Evolutionary conservation across 2,888 invertebrate genomes (phyloP).

Genomic region (Caenorhabditis parvicauda): DNA sequence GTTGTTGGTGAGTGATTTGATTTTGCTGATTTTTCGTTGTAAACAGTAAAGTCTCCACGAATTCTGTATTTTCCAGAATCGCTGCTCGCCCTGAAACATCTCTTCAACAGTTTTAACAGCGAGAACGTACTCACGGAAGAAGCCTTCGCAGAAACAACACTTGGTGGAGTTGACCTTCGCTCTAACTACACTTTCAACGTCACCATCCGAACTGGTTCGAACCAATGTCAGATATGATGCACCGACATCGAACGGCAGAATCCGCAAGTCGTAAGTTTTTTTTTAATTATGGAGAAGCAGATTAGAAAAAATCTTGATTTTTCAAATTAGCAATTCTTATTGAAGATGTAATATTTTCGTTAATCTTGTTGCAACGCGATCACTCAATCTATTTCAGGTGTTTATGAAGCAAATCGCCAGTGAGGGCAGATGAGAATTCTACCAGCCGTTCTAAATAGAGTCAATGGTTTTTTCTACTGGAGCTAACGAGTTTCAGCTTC

Average conservation of each 20-base stretch:
- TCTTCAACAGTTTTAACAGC: conserved; percentile 81
- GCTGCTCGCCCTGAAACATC: conserved; percentile 85
- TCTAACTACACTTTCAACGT: conserved; percentile 85
- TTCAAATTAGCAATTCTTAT: too few relatives aligned
- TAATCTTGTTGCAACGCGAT: too few relatives aligned
- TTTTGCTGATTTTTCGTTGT: conserved; percentile 3
- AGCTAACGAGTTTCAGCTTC: too few relatives aligned
- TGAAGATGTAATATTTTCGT: too few relatives aligned
- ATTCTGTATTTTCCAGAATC: conserved; percentile 65
- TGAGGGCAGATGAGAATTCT: too few relatives aligned
- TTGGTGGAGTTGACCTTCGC: conserved; percentile 64
- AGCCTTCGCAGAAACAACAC: conserved; percentile 72
- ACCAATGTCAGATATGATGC: conserved; percentile 97
- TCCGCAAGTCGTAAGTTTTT: conserved; percentile 75
- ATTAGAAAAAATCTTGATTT: background rate
- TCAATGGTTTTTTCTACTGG: too few relatives aligned
- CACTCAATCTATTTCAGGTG: too few relatives aligned
- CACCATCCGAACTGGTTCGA: conserved; percentile 85
- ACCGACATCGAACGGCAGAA: conserved; percentile 87
- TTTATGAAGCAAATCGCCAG: too few relatives aligned
- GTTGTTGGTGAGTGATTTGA: conserved; percentile 47
- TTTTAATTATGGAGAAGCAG: background rate
- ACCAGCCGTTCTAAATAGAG: too few relatives aligned
- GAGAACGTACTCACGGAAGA: conserved; percentile 87
- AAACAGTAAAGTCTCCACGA: too few relatives aligned